Evolutionary conservation across 2,888 invertebrate species (phyloP).

Genomic region (Blastobasis adustella): DNA sequence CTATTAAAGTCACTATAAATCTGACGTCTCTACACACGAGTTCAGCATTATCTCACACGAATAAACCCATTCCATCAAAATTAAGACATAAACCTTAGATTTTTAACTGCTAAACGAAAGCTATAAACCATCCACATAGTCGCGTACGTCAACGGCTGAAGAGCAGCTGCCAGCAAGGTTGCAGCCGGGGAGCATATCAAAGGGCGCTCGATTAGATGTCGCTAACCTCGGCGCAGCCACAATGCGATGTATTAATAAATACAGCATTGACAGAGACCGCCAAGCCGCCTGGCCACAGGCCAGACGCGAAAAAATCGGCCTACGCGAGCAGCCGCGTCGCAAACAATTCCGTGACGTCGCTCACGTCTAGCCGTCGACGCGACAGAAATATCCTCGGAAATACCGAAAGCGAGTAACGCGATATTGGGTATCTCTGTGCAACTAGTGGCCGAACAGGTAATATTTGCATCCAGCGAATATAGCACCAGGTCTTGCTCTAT

Average conservation of each 20-base stretch:
- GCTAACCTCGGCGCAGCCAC: constrained; percentile 50
- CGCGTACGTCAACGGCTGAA: too few species aligned
- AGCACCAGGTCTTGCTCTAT: too few species aligned
- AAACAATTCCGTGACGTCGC: constrained; percentile 39
- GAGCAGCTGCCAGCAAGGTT: neutral
- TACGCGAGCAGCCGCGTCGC: constrained; percentile 36
- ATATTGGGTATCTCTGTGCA: neutral
- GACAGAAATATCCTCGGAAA: neutral
- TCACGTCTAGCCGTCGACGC: constrained; percentile 1
- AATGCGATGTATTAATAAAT: constrained; percentile 69
- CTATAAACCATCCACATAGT: too few species aligned
- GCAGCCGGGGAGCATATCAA: neutral
- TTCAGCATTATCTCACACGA: too few species aligned
- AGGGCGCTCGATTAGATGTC: constrained; percentile 28
- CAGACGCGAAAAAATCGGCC: constrained; percentile 54
- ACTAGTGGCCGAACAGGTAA: neutral
- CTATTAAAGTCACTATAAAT: too few species aligned
- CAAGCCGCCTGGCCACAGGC: constrained; percentile 63
- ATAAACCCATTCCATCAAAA: too few species aligned
- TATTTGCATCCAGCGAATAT: neutral
- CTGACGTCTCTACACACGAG: too few species aligned
- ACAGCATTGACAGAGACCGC: constrained; percentile 74
- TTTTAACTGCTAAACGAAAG: too few species aligned
- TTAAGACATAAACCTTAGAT: too few species aligned
- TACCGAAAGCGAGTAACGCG: constrained; percentile 9